Base-by-base conservation (phyloP, 2,113 vertebrate species). In the Macquaria australasica region DNA sequence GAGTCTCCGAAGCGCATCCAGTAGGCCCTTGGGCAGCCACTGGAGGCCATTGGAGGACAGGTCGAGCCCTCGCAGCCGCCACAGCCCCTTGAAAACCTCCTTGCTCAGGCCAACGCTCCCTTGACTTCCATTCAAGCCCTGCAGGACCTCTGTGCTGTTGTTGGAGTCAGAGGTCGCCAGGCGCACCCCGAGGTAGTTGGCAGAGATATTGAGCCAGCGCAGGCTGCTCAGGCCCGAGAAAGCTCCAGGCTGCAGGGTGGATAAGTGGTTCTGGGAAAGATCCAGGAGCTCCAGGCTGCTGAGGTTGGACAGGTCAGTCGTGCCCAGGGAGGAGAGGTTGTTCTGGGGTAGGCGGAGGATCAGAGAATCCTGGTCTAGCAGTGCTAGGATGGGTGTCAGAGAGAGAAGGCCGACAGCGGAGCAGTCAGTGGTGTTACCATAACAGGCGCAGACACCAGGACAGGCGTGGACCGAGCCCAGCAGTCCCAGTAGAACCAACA, bases 141-240 rank as follows among this genome's bases (percentile, higher is more conserved):
- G 88, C 3, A 94, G 92, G 4, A 95, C 93, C 87, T 96, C 96
- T 0, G 95, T 94, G 68, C 96, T 95, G 80, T 95, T 96, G 5
- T 88, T 88, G 87, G 97, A 92, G 55, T 96, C 96, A 94, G 81
- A 95, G 55, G 53, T 94, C 84, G 16, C 91, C 45, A 6, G 95
- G 94, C 16, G 81, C 25, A 96, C 93, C 68, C 97, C 97, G 75
- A 99, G 95, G 93, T 96, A 96, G 94, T 99, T 99, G 83, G 96
- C 94, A 69, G 98, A 99, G 81, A 99, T 95, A 79, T 99, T 98
- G 88, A 99, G 90, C 84, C 96, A 96, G 82, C 96, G 96, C 3
- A 99, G 90, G 56, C 95, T 89, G 41, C 95, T 95, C 37, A 98
- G 91, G 39, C 96, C 95, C 48, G 95, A 93, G 73, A 99, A 98